Percentiles rank a stretch among this genome's conserved stretches.
Evolutionary conservation across 2,797 vertebrate species (phyloP).

Genomic region (Orestias chungarensis): DNA sequence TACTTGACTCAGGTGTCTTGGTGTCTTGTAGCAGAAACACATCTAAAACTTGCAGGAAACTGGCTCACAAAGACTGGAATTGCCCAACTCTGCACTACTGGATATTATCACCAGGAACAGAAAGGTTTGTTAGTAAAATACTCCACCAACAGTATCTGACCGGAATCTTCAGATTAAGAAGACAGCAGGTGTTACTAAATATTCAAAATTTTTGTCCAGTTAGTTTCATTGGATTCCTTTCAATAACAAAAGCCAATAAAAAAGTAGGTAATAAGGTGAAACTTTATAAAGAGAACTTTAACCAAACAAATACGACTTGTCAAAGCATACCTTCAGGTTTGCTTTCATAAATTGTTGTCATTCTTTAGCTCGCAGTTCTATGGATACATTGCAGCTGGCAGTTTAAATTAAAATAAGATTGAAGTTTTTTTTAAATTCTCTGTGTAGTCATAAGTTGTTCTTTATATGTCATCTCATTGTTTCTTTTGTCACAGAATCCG

Average conservation of each 20-base stretch:
- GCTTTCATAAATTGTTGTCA: conserved; percentile 19
- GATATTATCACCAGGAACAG: conserved; percentile 30
- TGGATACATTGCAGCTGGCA: conserved; percentile 27
- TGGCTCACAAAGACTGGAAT: no score
- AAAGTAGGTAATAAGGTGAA: conserved; percentile 10
- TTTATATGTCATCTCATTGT: conserved; percentile 8
- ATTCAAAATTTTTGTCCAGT: conserved; percentile 29
- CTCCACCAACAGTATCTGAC: conserved; percentile 32
- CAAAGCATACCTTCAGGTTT: conserved; percentile 8
- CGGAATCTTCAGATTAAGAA: conserved; percentile 8
- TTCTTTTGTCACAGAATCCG: neutral
- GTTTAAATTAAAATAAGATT: neutral
- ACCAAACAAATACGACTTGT: conserved; percentile 17
- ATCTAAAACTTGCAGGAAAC: no score
- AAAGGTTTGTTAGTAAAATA: conserved; percentile 19
- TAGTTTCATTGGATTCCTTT: conserved; percentile 5
- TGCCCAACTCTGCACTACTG: no score
- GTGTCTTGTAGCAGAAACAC: no score
- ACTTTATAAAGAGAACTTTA: conserved; percentile 7
- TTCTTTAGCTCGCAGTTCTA: conserved; percentile 21
- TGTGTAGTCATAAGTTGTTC: neutral
- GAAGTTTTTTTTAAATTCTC: neutral
- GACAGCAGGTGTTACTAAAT: conserved; percentile 24
- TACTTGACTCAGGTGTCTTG: no score
- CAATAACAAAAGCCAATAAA: conserved; percentile 9